Base-by-base conservation (phyloP, 1,140 invertebrate species). In the Drosophila pallidifrons region DNA sequence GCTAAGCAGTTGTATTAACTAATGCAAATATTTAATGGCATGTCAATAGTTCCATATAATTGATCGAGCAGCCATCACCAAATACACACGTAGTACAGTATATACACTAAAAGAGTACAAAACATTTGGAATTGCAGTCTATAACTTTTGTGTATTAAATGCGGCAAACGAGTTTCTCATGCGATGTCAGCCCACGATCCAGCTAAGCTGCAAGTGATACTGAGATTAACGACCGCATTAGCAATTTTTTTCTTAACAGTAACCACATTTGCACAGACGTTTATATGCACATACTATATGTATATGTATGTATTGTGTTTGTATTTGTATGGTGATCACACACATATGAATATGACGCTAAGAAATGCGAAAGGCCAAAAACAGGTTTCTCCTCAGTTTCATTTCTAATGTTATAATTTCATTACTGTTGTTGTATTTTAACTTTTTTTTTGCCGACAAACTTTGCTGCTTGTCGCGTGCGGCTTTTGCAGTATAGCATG, bases 211-310 rank as follows among this genome's bases (percentile, higher is more conserved):
- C 35, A 64, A 79, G 13, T 11, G 28, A n/a, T 41, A 46, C 8
- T 45, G 80, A 60, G 73, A 75, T 63, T 77, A 78, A 72, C 45
- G 54, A 81, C 67, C 82, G 55, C 65, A 74, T 86, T 86, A 76
- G 72, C 41, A 43, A 71, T 77, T 75, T 59, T 59, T 86, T 65
- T 38, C n/a, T 66, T 54, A 41, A 38, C 52, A 38, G 20, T 55
- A 57, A 49, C 52, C 30, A 57, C 32, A 41, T 45, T 64, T 46
- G 35, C 10, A 47, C 35, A 66, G 54, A 59, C 54, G 30, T 3
- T 25, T 25, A 25, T 25, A 25, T 25, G 20, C 20, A 25, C 20
- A 25, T 54, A 59, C 15, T 15, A 60, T 43, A 32, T 25, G 52
- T 52, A 55, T 38, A 16, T 25, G 6, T 15, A 11, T 52, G 6